phyloP scores from a whole-genome alignment of 2,797 vertebrate genomes.

The Tenualosa ilisha region DNA sequence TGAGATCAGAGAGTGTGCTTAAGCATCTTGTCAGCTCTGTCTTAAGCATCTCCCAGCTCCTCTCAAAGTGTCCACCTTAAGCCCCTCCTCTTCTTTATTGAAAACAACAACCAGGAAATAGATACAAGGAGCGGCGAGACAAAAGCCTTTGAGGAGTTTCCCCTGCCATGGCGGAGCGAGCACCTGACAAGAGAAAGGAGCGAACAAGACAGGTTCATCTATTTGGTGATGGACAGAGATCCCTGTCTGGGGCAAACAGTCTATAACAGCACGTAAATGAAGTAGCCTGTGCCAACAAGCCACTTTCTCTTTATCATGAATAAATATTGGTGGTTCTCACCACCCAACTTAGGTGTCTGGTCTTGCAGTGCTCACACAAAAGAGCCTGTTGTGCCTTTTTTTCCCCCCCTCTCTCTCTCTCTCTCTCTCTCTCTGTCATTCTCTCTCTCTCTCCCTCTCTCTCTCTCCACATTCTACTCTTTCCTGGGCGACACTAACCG shows the following conservation, averaged over 20 bases:
- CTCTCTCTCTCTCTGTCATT: too few relatives aligned
- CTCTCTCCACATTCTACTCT: slow-evolving; percentile 63
- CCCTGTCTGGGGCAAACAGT: slow-evolving; percentile 70
- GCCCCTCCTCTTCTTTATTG: neutral
- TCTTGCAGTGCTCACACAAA: slow-evolving; percentile 52
- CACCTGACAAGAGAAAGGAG: slow-evolving; percentile 60
- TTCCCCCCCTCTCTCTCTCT: slow-evolving; percentile 22
- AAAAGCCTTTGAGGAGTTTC: slow-evolving; percentile 32
- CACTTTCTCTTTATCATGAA: slow-evolving; percentile 76
- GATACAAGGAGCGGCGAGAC: neutral
- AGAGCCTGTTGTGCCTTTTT: neutral
- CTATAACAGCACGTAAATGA: slow-evolving; percentile 80
- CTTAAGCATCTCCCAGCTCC: neutral
- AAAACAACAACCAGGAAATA: neutral
- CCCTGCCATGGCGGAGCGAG: slow-evolving; percentile 31
- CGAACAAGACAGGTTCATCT: slow-evolving; percentile 72
- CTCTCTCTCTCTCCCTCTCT: slow-evolving; percentile 7
- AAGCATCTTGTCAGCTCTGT: slow-evolving; percentile 16
- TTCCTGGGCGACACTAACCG: slow-evolving; percentile 62
- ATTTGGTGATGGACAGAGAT: slow-evolving; percentile 64
- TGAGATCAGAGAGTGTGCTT: neutral
- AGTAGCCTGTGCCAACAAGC: slow-evolving; percentile 76
- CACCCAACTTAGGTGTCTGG: slow-evolving; percentile 49
- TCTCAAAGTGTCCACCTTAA: neutral
- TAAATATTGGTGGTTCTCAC: slow-evolving; percentile 77